These are phyloP conservation scores for Anguilla rostrata DNA, from an alignment of 2,113 vertebrate species.

Conservation along the genomic window DNA sequence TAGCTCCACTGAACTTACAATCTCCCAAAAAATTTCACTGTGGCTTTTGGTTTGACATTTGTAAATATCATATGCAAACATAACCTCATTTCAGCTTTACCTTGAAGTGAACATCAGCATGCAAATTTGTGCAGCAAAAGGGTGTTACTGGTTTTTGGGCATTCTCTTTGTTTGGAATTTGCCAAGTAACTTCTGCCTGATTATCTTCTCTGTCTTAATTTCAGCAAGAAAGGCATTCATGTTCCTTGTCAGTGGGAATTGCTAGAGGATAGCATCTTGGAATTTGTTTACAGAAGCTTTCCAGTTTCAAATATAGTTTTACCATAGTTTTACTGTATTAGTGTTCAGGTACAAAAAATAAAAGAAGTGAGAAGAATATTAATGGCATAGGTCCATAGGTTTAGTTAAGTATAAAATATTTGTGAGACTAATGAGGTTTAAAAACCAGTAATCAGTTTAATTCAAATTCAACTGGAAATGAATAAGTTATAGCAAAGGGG, in stretches of 20 bases:
- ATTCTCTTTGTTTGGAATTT: not conserved
- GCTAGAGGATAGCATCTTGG: not conserved
- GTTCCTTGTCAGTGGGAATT: not conserved
- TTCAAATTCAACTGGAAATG: not conserved
- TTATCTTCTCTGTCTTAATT: not conserved
- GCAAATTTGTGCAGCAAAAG: not conserved
- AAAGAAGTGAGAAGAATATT: not conserved
- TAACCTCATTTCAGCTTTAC: not conserved
- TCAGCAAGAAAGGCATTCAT: too few relatives aligned
- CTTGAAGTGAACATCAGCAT: not conserved
- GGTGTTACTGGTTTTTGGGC: not conserved
- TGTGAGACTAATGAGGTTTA: not conserved
- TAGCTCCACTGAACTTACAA: not conserved
- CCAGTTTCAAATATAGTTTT: not conserved
- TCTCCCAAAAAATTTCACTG: not conserved
- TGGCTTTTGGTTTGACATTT: not conserved
- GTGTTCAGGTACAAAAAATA: not conserved
- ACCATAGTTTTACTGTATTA: not conserved
- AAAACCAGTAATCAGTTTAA: not conserved
- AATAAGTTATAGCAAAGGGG: not conserved
- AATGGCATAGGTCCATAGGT: not conserved
- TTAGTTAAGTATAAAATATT: not conserved
- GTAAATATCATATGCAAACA: constrained; percentile 6
- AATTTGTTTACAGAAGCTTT: not conserved
- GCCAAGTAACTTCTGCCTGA: not conserved